Evolutionary conservation across 2,797 vertebrate genomes (phyloP), one percentile per base, ranked within the genome.

Genomic region (Pipistrellus pipistrellus): DNA sequence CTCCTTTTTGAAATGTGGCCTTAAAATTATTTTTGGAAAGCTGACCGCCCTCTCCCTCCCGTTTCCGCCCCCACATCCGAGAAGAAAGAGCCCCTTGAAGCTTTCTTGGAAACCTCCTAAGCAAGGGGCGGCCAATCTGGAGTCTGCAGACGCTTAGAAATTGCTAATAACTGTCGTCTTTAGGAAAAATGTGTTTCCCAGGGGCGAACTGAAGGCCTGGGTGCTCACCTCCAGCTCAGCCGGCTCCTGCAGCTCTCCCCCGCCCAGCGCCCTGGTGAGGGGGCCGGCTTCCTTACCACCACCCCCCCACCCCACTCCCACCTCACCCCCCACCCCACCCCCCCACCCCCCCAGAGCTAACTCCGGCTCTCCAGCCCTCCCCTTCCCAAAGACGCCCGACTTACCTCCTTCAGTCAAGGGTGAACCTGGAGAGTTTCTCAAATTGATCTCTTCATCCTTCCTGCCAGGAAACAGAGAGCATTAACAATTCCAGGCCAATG

Each of bases 1-100:
- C 96, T 98, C 97, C 94, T 97, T 97, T 96, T 97, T 96, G 93
- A 97, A 98, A 97, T 98, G 98, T 98, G 98, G 98, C 98, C 98
- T 98, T 98, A 98, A 98, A 96, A 53, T 96, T 96, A 88, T 96
- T 97, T 97, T 97, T 93, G 97, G 97, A 93, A 98, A 96, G 94
- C 97, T 97, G 30, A 89, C 93, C 93, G 51, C 94, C 97, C 91
- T 97, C 91, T 82, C 94, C 96, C 94, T 96, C 96, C 46, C 59
- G 91, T 97, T 80, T 87, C 96, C 96, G 94, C 96, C 88, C 91
- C 88, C 91, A 94, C 92, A 85, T 97, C 97, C 83, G 77, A 97
- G 97, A 98, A 92, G 85, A 44, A 69, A 75, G 97, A 95, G 95
- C 97, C 96, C 96, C 97, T 93, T 95, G 96, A 93, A 88, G 96